Conservation (phyloP, 1,140 invertebrate species). For the Spodoptera frugiperda region DNA sequence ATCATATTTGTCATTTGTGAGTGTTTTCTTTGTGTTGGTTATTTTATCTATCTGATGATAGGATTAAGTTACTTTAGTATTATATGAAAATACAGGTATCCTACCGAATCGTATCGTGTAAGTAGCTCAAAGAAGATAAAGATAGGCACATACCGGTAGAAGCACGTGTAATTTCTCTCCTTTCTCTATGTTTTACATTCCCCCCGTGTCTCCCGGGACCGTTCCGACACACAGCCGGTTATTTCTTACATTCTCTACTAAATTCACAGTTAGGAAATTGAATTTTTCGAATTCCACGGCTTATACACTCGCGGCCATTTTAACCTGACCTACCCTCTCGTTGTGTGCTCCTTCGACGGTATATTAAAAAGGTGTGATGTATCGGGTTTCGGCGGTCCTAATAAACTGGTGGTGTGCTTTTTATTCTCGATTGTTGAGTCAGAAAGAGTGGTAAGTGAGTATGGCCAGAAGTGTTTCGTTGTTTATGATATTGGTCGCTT, state of each 20-base stretch:
- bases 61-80: too few species aligned
- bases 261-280: conserved; percentile 81
- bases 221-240: conserved; percentile 69
- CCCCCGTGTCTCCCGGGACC: conserved; percentile 64
- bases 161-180: conserved; percentile 68
- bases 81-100: neutral
- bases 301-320: conserved; percentile 57
- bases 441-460: conserved; percentile 53
- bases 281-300: conserved; percentile 79
- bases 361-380: conserved; percentile 23
- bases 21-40: neutral
- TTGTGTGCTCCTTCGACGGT: conserved; percentile 12
- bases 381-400: conserved; percentile 51
- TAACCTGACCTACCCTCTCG: conserved; percentile 53
- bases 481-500: conserved; percentile 35
- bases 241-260: conserved; percentile 79
- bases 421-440: conserved; percentile 55
- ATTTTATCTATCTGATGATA: neutral
- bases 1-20: neutral
- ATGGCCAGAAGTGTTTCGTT: conserved; percentile 53
- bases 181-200: conserved; percentile 74
- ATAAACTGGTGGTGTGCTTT: conserved; percentile 55
- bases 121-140: conserved; percentile 22
- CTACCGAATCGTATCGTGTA: neutral
- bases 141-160: conserved; percentile 49